Evolutionary conservation across 2,888 invertebrate species (phyloP).

Genomic region (Microdon myrmicae): DNA sequence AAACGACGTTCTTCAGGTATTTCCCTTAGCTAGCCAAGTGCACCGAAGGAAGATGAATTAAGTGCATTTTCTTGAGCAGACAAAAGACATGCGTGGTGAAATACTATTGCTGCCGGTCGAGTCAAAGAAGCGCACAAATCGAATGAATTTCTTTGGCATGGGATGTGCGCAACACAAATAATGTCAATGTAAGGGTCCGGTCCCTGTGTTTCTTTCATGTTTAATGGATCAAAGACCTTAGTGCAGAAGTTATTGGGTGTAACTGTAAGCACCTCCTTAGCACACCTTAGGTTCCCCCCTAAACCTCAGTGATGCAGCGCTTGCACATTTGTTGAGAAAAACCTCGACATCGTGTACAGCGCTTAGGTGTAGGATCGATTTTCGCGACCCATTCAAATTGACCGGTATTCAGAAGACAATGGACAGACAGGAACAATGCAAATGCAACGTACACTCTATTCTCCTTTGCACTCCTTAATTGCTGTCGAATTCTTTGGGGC

Average conservation of each 20-base stretch:
- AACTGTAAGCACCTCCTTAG: conserved; percentile 49
- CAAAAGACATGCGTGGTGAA: conserved; percentile 27
- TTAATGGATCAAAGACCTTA: conserved; percentile 48
- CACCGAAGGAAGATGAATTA: conserved; percentile 45
- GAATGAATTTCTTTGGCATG: conserved; percentile 25
- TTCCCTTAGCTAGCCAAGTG: conserved; percentile 5
- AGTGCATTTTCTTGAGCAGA: conserved; percentile 39
- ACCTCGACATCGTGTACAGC: conserved; percentile 24
- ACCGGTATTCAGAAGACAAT: conserved; percentile 33
- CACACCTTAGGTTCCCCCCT: conserved; percentile 26
- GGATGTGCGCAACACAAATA: conserved; percentile 35
- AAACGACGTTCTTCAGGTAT: conserved; percentile 22
- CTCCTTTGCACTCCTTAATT: conserved; percentile 45
- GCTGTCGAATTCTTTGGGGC: conserved; percentile 35
- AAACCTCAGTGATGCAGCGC: conserved; percentile 23
- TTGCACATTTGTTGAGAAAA: conserved; percentile 24
- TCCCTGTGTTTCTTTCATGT: conserved; percentile 50
- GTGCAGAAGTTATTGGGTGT: conserved; percentile 53
- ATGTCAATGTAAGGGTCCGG: conserved; percentile 50
- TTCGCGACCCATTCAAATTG: conserved; percentile 29
- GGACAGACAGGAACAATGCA: conserved; percentile 44
- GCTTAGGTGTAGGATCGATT: conserved; percentile 17
- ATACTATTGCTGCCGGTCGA: conserved; percentile 25
- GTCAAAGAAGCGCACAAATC: conserved; percentile 11
- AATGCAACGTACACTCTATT: conserved; percentile 24